Conservation (phyloP, 2,113 vertebrate species). For the Penelope pileata region DNA sequence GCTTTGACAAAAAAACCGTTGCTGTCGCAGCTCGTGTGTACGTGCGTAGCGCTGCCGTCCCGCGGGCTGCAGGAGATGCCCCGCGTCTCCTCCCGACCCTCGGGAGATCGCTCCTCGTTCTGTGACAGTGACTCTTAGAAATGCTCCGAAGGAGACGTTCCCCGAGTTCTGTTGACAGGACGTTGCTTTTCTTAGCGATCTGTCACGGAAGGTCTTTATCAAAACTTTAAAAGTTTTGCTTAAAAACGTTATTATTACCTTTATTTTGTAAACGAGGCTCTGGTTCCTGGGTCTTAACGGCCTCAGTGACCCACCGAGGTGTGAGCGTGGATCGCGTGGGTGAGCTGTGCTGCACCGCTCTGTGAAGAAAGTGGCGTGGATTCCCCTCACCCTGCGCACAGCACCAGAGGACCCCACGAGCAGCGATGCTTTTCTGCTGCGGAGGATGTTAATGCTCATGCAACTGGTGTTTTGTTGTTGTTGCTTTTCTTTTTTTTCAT, state of each 20-base stretch:
- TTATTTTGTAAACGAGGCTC: neutral
- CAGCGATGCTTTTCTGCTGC: neutral
- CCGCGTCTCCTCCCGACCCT: neutral
- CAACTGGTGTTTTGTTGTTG: neutral
- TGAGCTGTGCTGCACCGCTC: neutral
- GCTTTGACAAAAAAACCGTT: fast-evolving
- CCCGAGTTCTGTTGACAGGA: neutral
- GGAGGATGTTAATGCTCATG: neutral
- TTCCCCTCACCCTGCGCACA: fast-evolving
- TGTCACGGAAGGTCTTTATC: fast-evolving
- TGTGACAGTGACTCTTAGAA: fast-evolving
- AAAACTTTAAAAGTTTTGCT: neutral
- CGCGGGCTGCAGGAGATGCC: neutral
- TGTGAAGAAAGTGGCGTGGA: neutral
- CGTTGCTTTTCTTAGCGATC: fast-evolving
- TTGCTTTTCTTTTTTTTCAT: neutral
- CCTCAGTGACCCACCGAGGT: neutral
- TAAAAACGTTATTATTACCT: fast-evolving
- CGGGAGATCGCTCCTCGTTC: fast-evolving
- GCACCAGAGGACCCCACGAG: fast-evolving
- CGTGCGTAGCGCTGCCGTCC: neutral
- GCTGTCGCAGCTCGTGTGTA: neutral
- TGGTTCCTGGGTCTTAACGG: neutral
- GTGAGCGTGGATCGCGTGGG: fast-evolving
- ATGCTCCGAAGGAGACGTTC: fast-evolving